phyloP scores from a whole-genome alignment of 35 echinoderm and acorn worm species.

The Holothuria glaberrima region DNA sequence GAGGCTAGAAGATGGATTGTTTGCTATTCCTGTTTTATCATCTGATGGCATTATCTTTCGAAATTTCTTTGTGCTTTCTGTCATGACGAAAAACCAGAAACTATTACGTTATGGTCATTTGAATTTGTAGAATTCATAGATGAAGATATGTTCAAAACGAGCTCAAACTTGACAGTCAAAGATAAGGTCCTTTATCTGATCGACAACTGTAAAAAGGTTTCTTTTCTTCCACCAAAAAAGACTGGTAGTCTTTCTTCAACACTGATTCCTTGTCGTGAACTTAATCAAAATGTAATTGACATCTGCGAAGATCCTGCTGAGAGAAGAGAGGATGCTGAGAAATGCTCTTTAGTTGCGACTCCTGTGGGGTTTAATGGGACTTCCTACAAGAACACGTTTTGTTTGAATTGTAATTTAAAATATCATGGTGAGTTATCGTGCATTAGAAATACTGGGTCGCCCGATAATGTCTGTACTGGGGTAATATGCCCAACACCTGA shows the following conservation, averaged over 20 bases:
- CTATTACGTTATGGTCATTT: background rate
- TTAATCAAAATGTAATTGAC: background rate
- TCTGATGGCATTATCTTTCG: conserved; percentile 3
- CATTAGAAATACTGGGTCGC: background rate
- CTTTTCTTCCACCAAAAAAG: background rate
- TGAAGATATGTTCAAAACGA: background rate
- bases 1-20: conserved; percentile 9
- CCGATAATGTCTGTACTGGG: no score
- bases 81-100: background rate
- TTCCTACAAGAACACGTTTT: no score
- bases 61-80: conserved; percentile 46
- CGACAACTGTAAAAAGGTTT: background rate
- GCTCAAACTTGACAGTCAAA: background rate
- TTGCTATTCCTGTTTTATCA: conserved; percentile 6
- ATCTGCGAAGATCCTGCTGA: background rate
- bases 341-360: no score
- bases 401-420: no score
- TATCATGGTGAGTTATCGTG: no score
- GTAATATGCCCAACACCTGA: background rate
- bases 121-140: background rate
- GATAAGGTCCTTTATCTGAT: background rate
- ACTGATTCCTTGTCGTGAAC: conserved; percentile 33
- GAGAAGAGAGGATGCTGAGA: no score
- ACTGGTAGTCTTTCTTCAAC: background rate
- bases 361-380: no score